Evolutionary conservation across 1,140 invertebrate genomes (phyloP).

Genomic region (Cardiocondyla obscurior): DNA sequence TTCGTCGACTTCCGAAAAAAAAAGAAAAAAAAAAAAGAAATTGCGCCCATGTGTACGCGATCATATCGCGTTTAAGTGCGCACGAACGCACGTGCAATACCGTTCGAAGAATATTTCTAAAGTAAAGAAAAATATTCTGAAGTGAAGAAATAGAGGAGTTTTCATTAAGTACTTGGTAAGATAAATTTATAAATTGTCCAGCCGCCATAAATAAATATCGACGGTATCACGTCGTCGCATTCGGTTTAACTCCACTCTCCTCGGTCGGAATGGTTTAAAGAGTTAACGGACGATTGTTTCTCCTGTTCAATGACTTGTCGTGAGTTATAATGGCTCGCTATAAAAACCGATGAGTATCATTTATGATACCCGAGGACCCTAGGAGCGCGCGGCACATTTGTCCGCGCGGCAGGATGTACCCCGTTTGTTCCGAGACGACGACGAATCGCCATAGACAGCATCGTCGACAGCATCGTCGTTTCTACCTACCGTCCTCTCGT

Average conservation of each 20-base stretch:
- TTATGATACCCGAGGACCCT: constrained; percentile 23
- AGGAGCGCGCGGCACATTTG: background rate
- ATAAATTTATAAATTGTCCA: background rate
- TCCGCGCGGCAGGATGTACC: background rate
- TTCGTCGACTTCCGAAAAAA: constrained; percentile 39
- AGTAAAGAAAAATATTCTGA: too few species aligned
- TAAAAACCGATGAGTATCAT: constrained; percentile 31
- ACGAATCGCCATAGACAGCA: constrained; percentile 24
- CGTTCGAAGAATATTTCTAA: too few species aligned
- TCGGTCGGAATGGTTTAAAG: background rate
- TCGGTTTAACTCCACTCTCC: background rate
- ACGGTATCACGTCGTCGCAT: background rate
- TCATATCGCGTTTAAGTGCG: background rate
- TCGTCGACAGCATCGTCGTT: constrained; percentile 33
- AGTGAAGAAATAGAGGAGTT: background rate
- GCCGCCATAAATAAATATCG: background rate
- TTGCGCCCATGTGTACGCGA: constrained; percentile 8
- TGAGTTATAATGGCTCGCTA: constrained; percentile 14
- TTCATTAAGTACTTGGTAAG: background rate
- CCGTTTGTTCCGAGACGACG: constrained; percentile 33
- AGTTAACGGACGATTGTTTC: background rate
- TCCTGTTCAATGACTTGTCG: constrained; percentile 15
- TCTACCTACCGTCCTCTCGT: constrained; percentile 12
- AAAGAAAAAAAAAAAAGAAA: too few species aligned
- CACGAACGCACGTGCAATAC: background rate